Evolutionary conservation across 2,113 vertebrate genomes (phyloP).

Genomic region (Bombycilla garrulus): DNA sequence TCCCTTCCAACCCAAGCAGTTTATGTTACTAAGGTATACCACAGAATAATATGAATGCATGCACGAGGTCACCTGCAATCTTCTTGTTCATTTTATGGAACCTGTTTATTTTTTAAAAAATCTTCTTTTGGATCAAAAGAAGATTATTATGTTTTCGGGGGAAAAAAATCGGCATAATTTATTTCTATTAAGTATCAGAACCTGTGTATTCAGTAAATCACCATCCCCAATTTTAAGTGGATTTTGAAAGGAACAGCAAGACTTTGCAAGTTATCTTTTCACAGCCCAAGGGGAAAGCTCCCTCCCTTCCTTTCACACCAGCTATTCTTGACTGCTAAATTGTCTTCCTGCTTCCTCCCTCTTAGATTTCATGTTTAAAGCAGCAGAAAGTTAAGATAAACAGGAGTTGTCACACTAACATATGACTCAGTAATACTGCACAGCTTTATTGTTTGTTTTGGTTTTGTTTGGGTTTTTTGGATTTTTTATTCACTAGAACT

Average conservation of each 20-base stretch:
- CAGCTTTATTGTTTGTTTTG: neutral
- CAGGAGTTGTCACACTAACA: constrained; percentile 46
- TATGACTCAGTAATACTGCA: constrained; percentile 13
- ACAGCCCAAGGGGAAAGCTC: constrained; percentile 31
- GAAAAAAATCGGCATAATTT: neutral
- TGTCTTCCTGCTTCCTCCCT: constrained; percentile 61
- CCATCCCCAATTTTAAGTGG: neutral
- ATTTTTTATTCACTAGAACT: neutral
- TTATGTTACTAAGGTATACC: neutral
- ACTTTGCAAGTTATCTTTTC: constrained; percentile 30
- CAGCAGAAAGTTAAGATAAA: constrained; percentile 49
- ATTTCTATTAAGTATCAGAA: neutral
- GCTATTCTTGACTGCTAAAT: constrained; percentile 50
- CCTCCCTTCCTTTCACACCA: constrained; percentile 60
- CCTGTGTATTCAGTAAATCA: neutral
- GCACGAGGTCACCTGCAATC: neutral
- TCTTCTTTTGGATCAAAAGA: neutral
- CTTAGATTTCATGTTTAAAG: constrained; percentile 50
- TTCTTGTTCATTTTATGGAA: neutral
- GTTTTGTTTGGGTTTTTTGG: neutral
- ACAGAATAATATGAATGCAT: neutral
- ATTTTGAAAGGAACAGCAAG: constrained; percentile 26
- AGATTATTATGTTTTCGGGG: neutral
- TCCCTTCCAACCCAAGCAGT: neutral
- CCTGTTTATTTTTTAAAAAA: neutral